phyloP scores from a whole-genome alignment of 2,888 invertebrate species.

The Drosophila incognita region DNA sequence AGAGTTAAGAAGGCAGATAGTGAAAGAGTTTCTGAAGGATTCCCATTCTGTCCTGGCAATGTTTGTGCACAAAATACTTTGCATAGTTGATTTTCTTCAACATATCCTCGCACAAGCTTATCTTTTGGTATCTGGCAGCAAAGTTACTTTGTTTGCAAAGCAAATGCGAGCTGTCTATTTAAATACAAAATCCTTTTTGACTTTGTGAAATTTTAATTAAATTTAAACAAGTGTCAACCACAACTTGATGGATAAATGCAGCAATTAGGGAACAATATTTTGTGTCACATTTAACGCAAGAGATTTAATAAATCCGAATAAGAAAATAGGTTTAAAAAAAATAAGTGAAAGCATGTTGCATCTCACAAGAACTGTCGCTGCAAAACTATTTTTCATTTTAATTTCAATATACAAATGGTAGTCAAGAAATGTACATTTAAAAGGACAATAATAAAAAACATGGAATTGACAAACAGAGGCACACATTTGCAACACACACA shows the following conservation, averaged over 20 bases:
- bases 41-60: background rate
- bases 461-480: conserved; percentile 11
- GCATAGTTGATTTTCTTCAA: background rate
- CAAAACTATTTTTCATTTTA: conserved; percentile 45
- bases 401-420: conserved; percentile 39
- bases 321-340: background rate
- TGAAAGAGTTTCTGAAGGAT: background rate
- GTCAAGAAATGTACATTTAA: conserved; percentile 32
- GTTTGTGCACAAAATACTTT: conserved; percentile 1
- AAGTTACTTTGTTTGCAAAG: background rate
- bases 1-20: background rate
- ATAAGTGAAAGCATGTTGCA: background rate
- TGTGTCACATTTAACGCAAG: background rate
- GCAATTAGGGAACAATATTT: background rate
- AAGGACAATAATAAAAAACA: conserved; percentile 9
- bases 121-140: background rate
- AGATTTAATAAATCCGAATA: background rate
- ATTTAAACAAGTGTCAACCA: conserved; percentile 15
- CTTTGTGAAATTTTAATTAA: conserved; percentile 15
- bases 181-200: conserved; percentile 4
- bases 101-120: no score
- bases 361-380: conserved; percentile 3
- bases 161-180: background rate
- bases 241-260: conserved; percentile 14
- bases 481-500: conserved; percentile 3